phyloP scores from a whole-genome alignment of 2,888 invertebrate species.

The Diplazon laetatorius region DNA sequence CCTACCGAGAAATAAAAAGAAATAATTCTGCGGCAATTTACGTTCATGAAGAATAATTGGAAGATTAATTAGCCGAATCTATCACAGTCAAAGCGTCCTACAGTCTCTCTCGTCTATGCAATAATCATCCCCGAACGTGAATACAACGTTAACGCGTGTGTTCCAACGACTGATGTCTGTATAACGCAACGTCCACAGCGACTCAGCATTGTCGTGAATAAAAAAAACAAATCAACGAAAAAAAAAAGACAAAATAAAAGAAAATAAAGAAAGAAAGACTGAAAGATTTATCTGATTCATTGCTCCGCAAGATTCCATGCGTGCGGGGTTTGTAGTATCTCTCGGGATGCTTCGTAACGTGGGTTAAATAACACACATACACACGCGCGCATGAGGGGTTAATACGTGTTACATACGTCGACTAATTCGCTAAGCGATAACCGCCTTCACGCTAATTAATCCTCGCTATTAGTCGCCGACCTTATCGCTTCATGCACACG shows the following conservation, averaged over 20 bases:
- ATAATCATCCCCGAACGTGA: conserved; percentile 35
- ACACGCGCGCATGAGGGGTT: conserved; percentile 41
- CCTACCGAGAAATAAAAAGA: background rate
- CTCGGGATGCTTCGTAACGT: conserved; percentile 23
- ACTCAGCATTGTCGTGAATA: conserved; percentile 14
- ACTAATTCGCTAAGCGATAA: conserved; percentile 64
- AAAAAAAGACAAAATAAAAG: too few species aligned
- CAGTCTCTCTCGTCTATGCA: conserved; percentile 24
- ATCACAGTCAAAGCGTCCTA: conserved; percentile 47
- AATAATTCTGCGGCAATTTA: background rate
- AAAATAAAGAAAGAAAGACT: background rate
- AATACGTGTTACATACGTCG: conserved; percentile 58
- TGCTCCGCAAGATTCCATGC: conserved; percentile 21
- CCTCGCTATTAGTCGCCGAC: conserved; percentile 64
- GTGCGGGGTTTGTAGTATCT: conserved; percentile 10
- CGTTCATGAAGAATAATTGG: background rate
- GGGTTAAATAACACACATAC: conserved; percentile 56
- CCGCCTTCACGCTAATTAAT: conserved; percentile 66
- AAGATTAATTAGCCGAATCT: conserved; percentile 34
- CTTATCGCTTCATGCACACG: conserved; percentile 51
- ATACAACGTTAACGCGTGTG: conserved; percentile 48
- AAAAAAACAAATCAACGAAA: background rate
- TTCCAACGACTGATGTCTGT: conserved; percentile 36
- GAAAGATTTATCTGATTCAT: conserved; percentile 55
- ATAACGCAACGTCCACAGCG: conserved; percentile 20